These are phyloP conservation scores for Sanderia malayensis DNA, from an alignment of 30 jellyfish, hydroid and myxozoan genomes.

Conservation along the genomic window DNA sequence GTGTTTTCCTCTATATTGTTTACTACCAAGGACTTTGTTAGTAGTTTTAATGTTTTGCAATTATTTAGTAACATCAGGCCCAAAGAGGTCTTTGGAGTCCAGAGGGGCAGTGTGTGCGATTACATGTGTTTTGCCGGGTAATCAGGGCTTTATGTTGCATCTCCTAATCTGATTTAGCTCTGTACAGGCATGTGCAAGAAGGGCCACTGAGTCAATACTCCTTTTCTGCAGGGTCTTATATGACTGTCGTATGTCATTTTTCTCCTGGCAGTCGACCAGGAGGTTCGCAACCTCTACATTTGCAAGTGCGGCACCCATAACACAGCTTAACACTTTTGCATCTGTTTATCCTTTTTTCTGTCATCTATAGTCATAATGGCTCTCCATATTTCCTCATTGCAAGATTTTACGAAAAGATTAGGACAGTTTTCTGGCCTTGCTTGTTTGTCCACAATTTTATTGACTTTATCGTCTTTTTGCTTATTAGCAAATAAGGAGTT, in stretches of 20 bases:
- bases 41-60: slow-evolving; percentile 11
- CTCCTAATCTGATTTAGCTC: slow-evolving; percentile 1
- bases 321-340: background rate
- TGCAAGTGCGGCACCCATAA: slow-evolving; percentile 3
- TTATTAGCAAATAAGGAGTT: too few species aligned
- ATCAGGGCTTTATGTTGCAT: too few species aligned
- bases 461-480: too few species aligned
- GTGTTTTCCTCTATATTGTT: background rate
- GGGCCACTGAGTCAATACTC: slow-evolving; percentile 4
- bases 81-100: slow-evolving; percentile 22
- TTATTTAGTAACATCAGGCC: slow-evolving; percentile 12
- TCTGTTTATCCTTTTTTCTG: background rate
- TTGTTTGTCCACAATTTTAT: background rate
- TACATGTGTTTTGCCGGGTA: slow-evolving; percentile 8
- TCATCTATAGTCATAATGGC: background rate
- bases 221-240: background rate
- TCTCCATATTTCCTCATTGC: background rate
- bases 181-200: background rate
- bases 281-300: slow-evolving; percentile 3
- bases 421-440: slow-evolving; percentile 5
- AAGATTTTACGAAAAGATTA: background rate
- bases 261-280: slow-evolving; percentile 1
- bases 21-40: slow-evolving; percentile 16
- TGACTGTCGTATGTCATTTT: slow-evolving; percentile 2
- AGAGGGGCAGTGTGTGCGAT: slow-evolving; percentile 17